Base-by-base conservation (phyloP, 2,113 vertebrate genomes). In the Astatoreochromis straeleni region DNA sequence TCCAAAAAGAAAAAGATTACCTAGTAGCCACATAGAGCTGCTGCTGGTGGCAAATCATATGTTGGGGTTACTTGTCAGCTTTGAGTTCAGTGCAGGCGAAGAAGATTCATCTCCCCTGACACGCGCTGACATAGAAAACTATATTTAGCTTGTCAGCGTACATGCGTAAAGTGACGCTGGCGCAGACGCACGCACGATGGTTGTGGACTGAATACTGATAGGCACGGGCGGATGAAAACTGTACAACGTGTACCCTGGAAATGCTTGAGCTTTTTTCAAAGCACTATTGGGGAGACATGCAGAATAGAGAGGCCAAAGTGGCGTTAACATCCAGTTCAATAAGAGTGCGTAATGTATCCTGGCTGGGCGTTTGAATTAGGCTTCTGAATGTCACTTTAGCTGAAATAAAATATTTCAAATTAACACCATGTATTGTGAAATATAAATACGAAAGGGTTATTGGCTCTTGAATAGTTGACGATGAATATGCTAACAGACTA, bases 121-220 rank as follows among this genome's bases (percentile, higher is more conserved):
- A 92, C 45, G 79, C 42, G 70, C 93, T 88, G 92, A 92, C 92
- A 95, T 86, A 93, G 85, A 90, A 85, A 90, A 93, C 94, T 96
- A 96, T 95, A 94, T 96, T 96, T 96, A 96, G 95, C 89, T 51
- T 42, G 17, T 16, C 85, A 75, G 87, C 84, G 87, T 95, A 90
- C 68, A 82, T 92, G 93, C 92, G 88, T 93, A 93, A 94, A 91
- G 87, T 94, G 95, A 96, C 93, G 94, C 87, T 38, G 86, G 33
- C 68, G 54, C 82, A 81, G 82, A 86, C 93, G 88, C 80, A 85
- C 63, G 49, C 83, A 88, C 81, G 33, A 9, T 8, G 81, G 55
- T 40, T 80, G 86, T 87, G 89, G 10, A 58, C 82, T 87, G 94
- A 92, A 93, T 93, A 87, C 90, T 89, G 85, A 95, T 90, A 7